phyloP scores from a whole-genome alignment of 2,797 vertebrate species.

The Hozukius guyotensis region DNA sequence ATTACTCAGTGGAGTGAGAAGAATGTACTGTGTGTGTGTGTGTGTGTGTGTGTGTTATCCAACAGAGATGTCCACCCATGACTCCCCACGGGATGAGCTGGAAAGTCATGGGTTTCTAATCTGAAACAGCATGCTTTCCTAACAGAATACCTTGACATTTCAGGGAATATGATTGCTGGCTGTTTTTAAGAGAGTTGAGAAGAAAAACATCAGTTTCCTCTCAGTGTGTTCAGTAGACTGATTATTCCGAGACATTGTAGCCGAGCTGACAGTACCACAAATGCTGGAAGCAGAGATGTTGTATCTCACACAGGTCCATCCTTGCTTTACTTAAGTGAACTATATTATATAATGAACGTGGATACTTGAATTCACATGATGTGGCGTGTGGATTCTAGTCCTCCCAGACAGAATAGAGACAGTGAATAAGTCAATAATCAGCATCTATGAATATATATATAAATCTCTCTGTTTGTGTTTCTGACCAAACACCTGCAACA shows the following conservation, averaged over 20 bases:
- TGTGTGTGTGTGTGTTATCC: constrained; percentile 18
- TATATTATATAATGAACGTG: not conserved
- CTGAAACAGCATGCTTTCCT: not conserved
- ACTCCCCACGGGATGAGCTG: constrained; percentile 36
- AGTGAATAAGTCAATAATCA: not conserved
- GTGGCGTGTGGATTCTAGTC: not conserved
- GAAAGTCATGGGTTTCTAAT: constrained; percentile 48
- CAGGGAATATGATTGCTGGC: not conserved
- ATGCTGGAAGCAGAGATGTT: not conserved
- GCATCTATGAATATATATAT: not conserved
- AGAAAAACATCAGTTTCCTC: not conserved
- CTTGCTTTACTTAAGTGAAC: not conserved
- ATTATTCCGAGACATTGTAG: not conserved
- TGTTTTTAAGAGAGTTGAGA: not conserved
- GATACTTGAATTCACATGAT: not conserved
- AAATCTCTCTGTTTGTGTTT: not conserved
- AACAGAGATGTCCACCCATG: constrained; percentile 10
- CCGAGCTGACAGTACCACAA: not conserved
- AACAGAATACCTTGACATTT: not conserved
- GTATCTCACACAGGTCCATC: not conserved
- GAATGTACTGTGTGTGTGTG: constrained; percentile 10
- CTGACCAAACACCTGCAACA: not conserved
- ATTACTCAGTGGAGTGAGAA: constrained; percentile 24
- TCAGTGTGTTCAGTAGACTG: not conserved
- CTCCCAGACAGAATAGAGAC: not conserved